Conservation (phyloP, 2,797 vertebrate species). For the Lagorchestes hirsutus region DNA sequence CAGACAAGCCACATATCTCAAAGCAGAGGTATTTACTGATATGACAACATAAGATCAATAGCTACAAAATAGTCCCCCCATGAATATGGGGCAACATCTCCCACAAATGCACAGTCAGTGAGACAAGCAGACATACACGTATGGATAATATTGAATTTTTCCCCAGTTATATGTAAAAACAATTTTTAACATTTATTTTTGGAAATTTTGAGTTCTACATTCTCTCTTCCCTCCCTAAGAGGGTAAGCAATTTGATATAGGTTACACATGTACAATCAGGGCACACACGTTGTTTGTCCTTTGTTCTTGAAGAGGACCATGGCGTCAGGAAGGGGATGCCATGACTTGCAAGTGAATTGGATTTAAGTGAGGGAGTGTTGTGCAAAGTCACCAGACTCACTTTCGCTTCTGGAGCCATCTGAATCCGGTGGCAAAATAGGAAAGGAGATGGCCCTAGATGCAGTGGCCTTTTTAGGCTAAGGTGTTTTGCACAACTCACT, state of each 20-base stretch:
- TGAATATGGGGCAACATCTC: neutral
- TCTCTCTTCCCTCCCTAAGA: neutral
- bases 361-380: too few relatives aligned
- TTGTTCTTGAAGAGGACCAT: too few relatives aligned
- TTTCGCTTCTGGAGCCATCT: too few relatives aligned
- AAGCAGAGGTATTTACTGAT: neutral
- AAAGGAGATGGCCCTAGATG: too few relatives aligned
- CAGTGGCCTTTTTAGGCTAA: too few relatives aligned
- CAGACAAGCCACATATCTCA: neutral
- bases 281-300: neutral
- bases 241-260: neutral
- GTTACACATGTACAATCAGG: neutral
- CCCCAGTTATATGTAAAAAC: neutral
- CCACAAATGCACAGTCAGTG: neutral
- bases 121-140: neutral
- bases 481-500: too few relatives aligned
- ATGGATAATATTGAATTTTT: neutral
- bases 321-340: too few relatives aligned
- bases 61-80: neutral
- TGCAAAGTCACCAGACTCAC: too few relatives aligned
- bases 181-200: neutral
- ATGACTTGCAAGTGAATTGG: too few relatives aligned
- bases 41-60: neutral
- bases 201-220: neutral
- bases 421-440: too few relatives aligned